phyloP scores from a whole-genome alignment of 2,113 vertebrate genomes.

The Chelonoidis abingdonii region DNA sequence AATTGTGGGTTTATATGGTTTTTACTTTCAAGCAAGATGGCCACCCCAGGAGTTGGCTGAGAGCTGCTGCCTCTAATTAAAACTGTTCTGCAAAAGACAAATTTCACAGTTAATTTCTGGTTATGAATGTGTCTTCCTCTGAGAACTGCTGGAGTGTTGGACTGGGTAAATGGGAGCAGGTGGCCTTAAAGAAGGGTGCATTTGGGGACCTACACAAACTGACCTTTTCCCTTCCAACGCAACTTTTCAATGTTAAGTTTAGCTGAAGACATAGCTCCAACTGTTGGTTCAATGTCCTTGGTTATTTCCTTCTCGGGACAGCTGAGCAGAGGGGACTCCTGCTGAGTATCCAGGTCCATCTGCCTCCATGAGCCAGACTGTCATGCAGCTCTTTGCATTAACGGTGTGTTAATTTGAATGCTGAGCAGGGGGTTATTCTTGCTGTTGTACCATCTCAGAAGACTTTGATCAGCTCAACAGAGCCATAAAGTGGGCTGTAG shows the following conservation, averaged over 20 bases:
- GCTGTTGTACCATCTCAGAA: neutral
- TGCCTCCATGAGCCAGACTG: neutral
- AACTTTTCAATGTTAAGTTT: neutral
- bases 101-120: neutral
- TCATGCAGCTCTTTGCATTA: neutral
- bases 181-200: neutral
- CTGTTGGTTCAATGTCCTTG: neutral
- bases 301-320: neutral
- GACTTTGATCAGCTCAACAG: neutral
- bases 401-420: neutral
- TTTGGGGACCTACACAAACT: neutral
- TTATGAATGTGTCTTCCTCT: neutral
- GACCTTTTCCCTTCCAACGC: neutral
- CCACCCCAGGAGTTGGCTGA: rapidly evolving
- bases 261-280: neutral
- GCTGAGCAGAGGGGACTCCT: neutral
- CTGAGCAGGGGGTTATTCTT: neutral
- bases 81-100: neutral
- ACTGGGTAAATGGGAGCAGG: neutral
- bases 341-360: neutral
- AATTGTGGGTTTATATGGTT: rapidly evolving
- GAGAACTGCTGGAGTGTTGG: neutral
- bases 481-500: neutral
- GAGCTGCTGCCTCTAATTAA: rapidly evolving
- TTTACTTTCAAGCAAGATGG: neutral